These are phyloP conservation scores for Actias luna DNA, from an alignment of 2,888 invertebrate genomes.

Conservation along the genomic window DNA sequence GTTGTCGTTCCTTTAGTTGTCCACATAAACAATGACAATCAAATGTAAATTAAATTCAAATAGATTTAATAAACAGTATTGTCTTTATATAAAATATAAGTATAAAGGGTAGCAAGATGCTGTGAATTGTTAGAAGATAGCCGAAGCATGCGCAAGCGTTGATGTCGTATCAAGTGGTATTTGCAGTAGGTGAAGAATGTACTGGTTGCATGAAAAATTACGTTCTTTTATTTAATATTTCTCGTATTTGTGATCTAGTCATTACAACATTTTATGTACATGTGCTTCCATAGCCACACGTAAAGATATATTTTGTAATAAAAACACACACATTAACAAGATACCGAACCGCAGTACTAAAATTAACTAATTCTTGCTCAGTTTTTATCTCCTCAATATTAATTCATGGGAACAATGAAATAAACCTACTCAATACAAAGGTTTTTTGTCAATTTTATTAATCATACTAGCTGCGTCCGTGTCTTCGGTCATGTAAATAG, in stretches of 20 bases:
- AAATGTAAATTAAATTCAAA: conserved; percentile 14
- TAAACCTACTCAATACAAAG: too few relatives aligned
- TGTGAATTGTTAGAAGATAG: conserved; percentile 28
- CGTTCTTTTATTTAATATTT: background rate
- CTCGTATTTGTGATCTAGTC: background rate
- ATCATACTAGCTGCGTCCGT: too few relatives aligned
- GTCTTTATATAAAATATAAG: conserved; percentile 14
- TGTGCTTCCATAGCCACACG: background rate
- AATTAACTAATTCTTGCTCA: background rate
- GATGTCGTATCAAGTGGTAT: conserved; percentile 37
- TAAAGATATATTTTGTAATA: background rate
- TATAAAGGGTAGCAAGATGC: conserved; percentile 23
- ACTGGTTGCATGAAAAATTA: conserved; percentile 31
- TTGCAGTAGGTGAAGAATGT: conserved; percentile 20
- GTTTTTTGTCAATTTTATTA: background rate
- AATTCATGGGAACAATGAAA: too few relatives aligned
- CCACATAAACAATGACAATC: conserved; percentile 6
- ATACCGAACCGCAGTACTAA: background rate
- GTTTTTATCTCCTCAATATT: too few relatives aligned
- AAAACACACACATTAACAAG: background rate
- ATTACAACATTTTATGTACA: background rate
- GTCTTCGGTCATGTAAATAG: too few relatives aligned
- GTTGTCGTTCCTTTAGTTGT: background rate
- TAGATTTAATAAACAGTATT: conserved; percentile 14
- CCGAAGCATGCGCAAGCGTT: conserved; percentile 28